Percentiles rank a stretch among this genome's conserved stretches.
Conservation (phyloP, 2,113 vertebrate genomes). For the Alces alces region DNA sequence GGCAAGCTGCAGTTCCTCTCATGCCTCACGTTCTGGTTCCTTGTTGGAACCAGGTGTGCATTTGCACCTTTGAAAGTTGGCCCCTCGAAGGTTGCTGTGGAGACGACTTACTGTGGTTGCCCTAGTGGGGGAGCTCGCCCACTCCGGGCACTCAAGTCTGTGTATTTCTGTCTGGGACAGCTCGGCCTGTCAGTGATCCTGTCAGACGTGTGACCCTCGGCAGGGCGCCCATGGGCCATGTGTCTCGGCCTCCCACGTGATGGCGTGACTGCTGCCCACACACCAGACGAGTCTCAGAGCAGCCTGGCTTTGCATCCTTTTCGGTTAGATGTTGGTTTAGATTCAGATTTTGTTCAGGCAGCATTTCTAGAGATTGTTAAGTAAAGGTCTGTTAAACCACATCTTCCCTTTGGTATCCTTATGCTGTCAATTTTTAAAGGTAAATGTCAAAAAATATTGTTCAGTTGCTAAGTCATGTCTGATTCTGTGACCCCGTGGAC, state of each 20-base stretch:
- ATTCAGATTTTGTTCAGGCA: not conserved
- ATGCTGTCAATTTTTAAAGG: not conserved
- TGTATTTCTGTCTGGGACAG: not conserved
- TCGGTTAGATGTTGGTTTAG: not conserved
- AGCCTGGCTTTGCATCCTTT: not conserved
- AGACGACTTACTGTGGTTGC: not conserved
- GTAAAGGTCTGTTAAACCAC: not conserved
- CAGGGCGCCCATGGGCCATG: not conserved
- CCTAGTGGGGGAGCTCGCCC: not conserved
- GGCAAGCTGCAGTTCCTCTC: not conserved
- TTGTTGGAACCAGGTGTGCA: not conserved
- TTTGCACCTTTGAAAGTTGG: not conserved
- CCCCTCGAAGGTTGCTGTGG: not conserved
- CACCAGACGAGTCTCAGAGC: not conserved
- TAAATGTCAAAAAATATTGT: not conserved
- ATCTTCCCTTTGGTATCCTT: not conserved
- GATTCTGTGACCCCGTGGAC: not conserved
- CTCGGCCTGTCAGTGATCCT: not conserved
- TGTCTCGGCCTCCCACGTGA: not conserved
- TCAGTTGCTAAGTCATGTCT: rapidly evolving
- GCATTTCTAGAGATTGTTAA: not conserved
- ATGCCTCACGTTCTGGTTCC: not conserved
- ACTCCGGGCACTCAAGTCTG: not conserved
- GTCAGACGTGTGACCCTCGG: not conserved
- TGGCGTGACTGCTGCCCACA: not conserved